Evolutionary conservation across 1,140 invertebrate genomes (phyloP).

Genomic region (Phenacoccus solenopsis): DNA sequence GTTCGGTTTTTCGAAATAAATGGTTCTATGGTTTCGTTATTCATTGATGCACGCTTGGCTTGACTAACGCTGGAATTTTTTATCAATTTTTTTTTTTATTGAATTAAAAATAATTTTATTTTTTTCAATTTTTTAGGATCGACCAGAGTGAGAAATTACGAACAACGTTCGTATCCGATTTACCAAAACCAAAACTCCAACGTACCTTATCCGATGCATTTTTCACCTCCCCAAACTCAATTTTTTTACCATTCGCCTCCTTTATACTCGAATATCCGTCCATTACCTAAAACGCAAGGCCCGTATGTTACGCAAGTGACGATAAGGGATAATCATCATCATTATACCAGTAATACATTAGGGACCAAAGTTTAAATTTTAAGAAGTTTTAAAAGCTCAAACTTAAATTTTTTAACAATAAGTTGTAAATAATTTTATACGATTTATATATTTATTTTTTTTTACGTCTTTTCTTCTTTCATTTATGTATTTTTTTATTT

Average conservation of each 20-base stretch:
- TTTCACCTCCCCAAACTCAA: slow-evolving; percentile 21
- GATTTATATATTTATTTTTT: neutral
- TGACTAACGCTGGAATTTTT: too few species aligned
- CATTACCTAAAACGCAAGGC: slow-evolving; percentile 33
- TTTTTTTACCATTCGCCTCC: slow-evolving; percentile 30
- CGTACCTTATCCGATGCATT: slow-evolving; percentile 20
- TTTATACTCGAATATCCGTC: slow-evolving; percentile 31
- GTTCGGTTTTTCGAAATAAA: too few species aligned
- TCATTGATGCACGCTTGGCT: too few species aligned
- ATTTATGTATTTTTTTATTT: too few species aligned
- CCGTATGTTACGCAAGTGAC: slow-evolving; percentile 46
- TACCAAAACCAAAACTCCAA: slow-evolving; percentile 30
- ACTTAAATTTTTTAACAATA: neutral
- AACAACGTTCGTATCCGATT: slow-evolving; percentile 27
- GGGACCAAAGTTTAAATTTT: slow-evolving; percentile 13
- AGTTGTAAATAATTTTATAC: neutral
- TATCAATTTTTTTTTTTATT: too few species aligned
- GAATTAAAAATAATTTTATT: too few species aligned
- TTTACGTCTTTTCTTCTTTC: neutral
- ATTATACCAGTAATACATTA: slow-evolving; percentile 19
- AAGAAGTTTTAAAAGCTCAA: slow-evolving; percentile 7
- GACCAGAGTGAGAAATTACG: slow-evolving; percentile 22
- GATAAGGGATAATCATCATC: slow-evolving; percentile 31
- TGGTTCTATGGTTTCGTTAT: too few species aligned
- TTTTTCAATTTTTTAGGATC: slow-evolving; percentile 23